Base-by-base conservation (phyloP, 2,113 vertebrate genomes). In the Cromileptes altivelis region DNA sequence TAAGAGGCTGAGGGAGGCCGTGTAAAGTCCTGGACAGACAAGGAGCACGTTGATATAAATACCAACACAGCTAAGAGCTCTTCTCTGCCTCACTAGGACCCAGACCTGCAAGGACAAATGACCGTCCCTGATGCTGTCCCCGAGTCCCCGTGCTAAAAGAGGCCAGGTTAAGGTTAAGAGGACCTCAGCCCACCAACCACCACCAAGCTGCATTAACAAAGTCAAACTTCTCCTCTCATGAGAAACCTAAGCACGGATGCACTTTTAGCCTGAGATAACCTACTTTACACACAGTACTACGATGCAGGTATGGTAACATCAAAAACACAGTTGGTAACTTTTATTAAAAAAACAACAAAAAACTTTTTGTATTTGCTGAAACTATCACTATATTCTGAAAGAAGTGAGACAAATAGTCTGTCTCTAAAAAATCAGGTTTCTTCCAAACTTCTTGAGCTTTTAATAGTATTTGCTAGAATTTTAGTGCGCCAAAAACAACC, bases 21-120 rank as follows among this genome's bases (percentile, higher is more conserved):
- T 45, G 78, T 82, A 70, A 90, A 88, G 84, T 87, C 85, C 64
- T 73, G 78, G 79, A 85, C 75, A 79, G 90, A 86, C 81, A 79
- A 90, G 87, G 79, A 88, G 80, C 75, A 72, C 19, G 55, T 67
- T 73, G 92, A 91, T 89, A 94, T 91, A 94, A 94, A 94, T 93
- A 94, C 87, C 88, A 93, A 88, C 89, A 88, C 56, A 19, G 79
- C 67, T 78, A 87, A 90, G 92, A 87, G 88, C 90, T 89, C 79
- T 79, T 89, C 81, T 87, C 60, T 70, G 81, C 70, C 87, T 89
- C 88, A 84, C 87, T 88, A 90, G 90, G 88, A 92, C 91, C 85
- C 62, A 19, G 88, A 90, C 87, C 88, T 89, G 90, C 91, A 87
- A 94, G 93, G 92, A 92, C 92, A 87, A 92, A 92, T 85, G 89